phyloP scores from a whole-genome alignment of 1,140 invertebrate species.

The Drosophila albomicans region DNA sequence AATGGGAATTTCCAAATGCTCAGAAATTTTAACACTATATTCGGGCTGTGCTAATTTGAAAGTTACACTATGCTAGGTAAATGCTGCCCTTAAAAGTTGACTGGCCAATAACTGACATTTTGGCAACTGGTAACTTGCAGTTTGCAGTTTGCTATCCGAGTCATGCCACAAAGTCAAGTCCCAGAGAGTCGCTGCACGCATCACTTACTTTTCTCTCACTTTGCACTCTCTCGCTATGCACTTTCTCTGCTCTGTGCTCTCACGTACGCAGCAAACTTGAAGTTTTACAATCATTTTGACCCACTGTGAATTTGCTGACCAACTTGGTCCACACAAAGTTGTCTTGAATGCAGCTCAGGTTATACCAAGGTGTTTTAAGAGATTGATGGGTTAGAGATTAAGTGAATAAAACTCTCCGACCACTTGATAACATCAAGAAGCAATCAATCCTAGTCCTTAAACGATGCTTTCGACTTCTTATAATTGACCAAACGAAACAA shows the following conservation, averaged over 20 bases:
- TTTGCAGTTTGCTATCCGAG: neutral
- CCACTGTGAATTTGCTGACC: constrained; percentile 9
- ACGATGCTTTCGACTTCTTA: neutral
- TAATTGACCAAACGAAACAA: neutral
- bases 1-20: constrained; percentile 13
- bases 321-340: constrained; percentile 13
- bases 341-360: neutral
- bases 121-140: neutral
- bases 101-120: constrained; percentile 12
- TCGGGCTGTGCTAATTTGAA: constrained; percentile 15
- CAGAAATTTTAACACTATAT: constrained; percentile 16
- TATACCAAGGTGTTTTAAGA: constrained; percentile 12
- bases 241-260: neutral
- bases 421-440: neutral
- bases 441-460: neutral
- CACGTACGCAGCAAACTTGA: constrained; percentile 11
- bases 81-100: constrained; percentile 14
- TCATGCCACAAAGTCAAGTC: constrained; percentile 7
- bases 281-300: constrained; percentile 22
- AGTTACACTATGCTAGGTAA: constrained; percentile 11
- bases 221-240: neutral
- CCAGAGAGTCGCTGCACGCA: constrained; percentile 2
- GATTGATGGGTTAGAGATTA: constrained; percentile 13
- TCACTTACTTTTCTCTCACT: neutral
- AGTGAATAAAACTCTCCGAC: constrained; percentile 8